phyloP scores from a whole-genome alignment of 2,888 invertebrate genomes.

The Gryllus longicercus region DNA sequence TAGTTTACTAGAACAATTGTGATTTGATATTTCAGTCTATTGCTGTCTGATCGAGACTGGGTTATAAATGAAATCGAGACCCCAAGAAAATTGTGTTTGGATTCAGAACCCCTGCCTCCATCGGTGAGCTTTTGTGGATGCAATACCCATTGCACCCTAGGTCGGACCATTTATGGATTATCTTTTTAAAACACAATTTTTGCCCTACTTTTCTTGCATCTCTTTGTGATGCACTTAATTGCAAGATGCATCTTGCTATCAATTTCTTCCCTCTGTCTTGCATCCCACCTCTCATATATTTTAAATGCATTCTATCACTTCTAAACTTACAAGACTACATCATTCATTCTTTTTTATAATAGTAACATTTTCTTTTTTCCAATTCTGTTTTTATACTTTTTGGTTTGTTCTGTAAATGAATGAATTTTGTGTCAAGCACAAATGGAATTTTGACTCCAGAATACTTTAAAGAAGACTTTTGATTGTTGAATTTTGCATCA shows the following conservation, averaged over 20 bases:
- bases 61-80: background rate
- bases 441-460: background rate
- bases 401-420: background rate
- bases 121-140: constrained; percentile 4
- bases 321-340: too few relatives aligned
- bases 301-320: too few relatives aligned
- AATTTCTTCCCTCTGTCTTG: constrained; percentile 29
- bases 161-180: constrained; percentile 35
- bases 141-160: constrained; percentile 33
- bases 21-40: background rate
- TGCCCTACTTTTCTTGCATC: background rate
- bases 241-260: constrained; percentile 33
- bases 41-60: background rate
- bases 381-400: constrained; percentile 28
- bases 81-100: background rate
- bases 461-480: constrained; percentile 18
- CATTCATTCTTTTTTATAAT: too few relatives aligned
- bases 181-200: constrained; percentile 27
- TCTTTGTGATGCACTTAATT: background rate
- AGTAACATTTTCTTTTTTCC: constrained; percentile 32
- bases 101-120: background rate
- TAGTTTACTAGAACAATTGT: background rate
- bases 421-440: background rate
- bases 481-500: background rate
- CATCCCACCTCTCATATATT: too few relatives aligned